Percentiles rank a stretch among this genome's conserved stretches.
phyloP scores from a whole-genome alignment of 2,797 vertebrate genomes.

The Xerus rutilus region DNA sequence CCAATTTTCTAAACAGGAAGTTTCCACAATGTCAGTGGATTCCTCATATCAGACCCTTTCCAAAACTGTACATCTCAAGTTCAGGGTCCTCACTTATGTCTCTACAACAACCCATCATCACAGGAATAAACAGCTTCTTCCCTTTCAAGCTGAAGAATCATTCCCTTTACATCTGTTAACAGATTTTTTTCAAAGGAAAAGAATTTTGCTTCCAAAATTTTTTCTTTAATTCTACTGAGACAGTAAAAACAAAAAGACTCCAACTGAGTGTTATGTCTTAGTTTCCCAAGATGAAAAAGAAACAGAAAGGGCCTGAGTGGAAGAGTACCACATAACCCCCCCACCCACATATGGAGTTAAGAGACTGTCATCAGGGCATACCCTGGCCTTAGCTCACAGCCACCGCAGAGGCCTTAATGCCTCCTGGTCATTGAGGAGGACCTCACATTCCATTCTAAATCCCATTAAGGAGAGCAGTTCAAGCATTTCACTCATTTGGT shows the following conservation, averaged over 20 bases:
- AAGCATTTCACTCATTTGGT: background rate
- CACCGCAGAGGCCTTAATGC: background rate
- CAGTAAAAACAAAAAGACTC: constrained; percentile 36
- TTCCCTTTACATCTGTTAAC: constrained; percentile 66
- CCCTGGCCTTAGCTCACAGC: background rate
- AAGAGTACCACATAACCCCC: background rate
- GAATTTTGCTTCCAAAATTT: background rate
- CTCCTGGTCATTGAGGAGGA: background rate
- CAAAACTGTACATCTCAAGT: constrained; percentile 63
- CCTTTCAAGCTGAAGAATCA: constrained; percentile 47
- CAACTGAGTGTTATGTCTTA: background rate
- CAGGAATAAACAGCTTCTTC: constrained; percentile 56
- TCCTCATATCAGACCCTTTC: constrained; percentile 39
- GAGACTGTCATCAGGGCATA: background rate
- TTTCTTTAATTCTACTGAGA: constrained; percentile 59
- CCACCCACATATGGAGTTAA: background rate
- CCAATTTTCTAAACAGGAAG: constrained; percentile 61
- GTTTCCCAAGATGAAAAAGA: constrained; percentile 8
- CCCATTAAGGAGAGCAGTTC: background rate
- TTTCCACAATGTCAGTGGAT: background rate
- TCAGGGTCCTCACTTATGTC: constrained; percentile 55
- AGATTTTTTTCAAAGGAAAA: constrained; percentile 61
- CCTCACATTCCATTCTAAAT: background rate
- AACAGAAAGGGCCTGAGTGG: background rate
- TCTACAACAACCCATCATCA: constrained; percentile 38